These are phyloP conservation scores for Metellina segmentata DNA, from an alignment of 2,888 invertebrate genomes.

Conservation along the genomic window DNA sequence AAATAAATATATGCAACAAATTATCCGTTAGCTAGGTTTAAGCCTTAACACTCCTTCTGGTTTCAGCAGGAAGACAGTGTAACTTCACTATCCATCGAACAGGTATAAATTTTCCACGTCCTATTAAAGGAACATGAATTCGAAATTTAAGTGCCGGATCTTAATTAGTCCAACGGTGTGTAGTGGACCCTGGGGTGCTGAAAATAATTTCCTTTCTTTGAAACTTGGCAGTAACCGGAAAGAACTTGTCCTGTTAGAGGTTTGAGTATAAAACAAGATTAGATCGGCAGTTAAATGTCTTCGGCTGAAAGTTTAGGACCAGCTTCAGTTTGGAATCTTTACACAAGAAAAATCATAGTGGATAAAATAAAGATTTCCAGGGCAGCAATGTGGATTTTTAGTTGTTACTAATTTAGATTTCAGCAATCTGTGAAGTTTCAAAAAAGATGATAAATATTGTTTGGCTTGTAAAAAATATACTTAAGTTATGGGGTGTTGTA, in stretches of 20 bases:
- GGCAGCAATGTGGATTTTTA: neutral
- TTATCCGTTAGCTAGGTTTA: neutral
- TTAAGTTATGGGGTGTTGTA: too few species aligned
- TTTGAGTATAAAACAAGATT: neutral
- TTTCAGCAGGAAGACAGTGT: neutral
- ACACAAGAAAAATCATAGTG: neutral
- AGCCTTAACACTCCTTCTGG: neutral
- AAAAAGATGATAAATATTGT: neutral
- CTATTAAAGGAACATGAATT: slow-evolving; percentile 61
- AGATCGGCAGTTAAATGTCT: neutral
- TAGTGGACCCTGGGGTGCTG: slow-evolving; percentile 33
- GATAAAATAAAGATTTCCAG: neutral
- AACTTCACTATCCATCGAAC: neutral
- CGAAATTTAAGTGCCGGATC: slow-evolving; percentile 55
- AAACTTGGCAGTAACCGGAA: neutral
- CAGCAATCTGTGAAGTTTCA: neutral
- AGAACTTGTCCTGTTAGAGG: neutral
- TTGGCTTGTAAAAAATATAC: too few species aligned
- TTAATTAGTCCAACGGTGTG: slow-evolving; percentile 53
- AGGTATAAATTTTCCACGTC: slow-evolving; percentile 18
- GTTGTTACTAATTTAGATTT: neutral
- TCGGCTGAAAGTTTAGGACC: neutral
- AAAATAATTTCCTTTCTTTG: slow-evolving; percentile 54
- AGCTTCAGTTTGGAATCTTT: neutral
- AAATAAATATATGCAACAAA: neutral